Conservation (phyloP, 1,140 invertebrate species). For the Drosophila chauvacae region DNA sequence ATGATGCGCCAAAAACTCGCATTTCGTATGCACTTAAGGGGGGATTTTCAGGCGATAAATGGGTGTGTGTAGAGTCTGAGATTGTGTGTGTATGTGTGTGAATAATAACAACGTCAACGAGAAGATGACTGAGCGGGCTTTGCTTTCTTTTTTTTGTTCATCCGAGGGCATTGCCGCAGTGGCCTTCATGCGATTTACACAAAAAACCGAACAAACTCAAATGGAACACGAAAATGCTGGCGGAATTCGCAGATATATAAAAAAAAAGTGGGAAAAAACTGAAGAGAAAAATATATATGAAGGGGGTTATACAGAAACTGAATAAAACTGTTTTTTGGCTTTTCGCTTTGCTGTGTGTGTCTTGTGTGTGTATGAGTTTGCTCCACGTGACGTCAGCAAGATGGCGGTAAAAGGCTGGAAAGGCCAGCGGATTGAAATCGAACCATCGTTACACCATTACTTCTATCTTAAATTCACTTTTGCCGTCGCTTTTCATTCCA, state of each 20-base stretch:
- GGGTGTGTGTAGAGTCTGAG: slow-evolving; percentile 32
- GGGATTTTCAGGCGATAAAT: slow-evolving; percentile 35
- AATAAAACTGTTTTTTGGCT: slow-evolving; percentile 33
- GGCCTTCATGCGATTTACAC: slow-evolving; percentile 71
- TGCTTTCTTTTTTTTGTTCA: slow-evolving; percentile 14
- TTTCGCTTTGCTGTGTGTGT: slow-evolving; percentile 20
- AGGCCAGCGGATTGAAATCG: slow-evolving; percentile 41
- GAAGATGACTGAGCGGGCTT: slow-evolving; percentile 37
- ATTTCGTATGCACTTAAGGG: slow-evolving; percentile 53
- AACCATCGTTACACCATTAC: slow-evolving; percentile 40
- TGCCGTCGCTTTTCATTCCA: slow-evolving; percentile 30
- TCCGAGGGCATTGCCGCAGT: slow-evolving; percentile 47
- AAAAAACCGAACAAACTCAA: slow-evolving; percentile 40
- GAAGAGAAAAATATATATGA: slow-evolving; percentile 13
- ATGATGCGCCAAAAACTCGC: slow-evolving; percentile 46
- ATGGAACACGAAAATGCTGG: slow-evolving; percentile 48
- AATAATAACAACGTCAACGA: slow-evolving; percentile 49
- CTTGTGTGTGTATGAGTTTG: slow-evolving; percentile 42
- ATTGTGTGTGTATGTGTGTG: slow-evolving; percentile 33
- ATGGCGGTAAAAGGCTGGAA: slow-evolving; percentile 24
- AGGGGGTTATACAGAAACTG: slow-evolving; percentile 9
- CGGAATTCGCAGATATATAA: slow-evolving; percentile 46
- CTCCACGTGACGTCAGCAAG: slow-evolving; percentile 63
- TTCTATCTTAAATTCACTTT: slow-evolving; percentile 52
- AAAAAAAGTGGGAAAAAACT: slow-evolving; percentile 1